Percentiles rank a stretch among this genome's conserved stretches.
Conservation (phyloP, 2,113 vertebrate species). For the Podocnemis expansa region DNA sequence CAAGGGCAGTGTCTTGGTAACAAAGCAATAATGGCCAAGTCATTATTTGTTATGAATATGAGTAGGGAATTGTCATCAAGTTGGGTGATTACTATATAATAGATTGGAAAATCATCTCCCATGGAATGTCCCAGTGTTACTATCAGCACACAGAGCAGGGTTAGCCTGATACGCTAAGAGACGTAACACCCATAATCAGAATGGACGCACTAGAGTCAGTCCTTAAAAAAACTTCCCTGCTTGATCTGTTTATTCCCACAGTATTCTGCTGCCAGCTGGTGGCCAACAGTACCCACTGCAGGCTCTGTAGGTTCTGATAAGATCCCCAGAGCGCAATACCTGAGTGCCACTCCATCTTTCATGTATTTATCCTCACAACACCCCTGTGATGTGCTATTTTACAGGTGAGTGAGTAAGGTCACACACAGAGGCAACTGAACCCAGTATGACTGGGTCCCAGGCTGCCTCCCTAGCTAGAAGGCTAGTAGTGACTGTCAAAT, state of each 20-base stretch:
- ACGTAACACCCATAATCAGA: neutral
- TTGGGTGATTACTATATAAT: neutral
- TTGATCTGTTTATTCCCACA: neutral
- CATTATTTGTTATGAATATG: neutral
- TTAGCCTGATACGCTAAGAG: neutral
- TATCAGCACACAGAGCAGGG: neutral
- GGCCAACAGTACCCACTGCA: neutral
- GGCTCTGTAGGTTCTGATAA: neutral
- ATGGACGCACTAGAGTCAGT: neutral
- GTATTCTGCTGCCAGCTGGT: neutral
- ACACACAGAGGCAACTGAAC: neutral
- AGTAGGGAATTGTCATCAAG: neutral
- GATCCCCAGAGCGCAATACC: neutral
- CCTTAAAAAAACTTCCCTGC: no score
- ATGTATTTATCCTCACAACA: neutral
- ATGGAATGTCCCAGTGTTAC: rapidly evolving
- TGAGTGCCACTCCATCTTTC: neutral
- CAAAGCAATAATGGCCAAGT: neutral
- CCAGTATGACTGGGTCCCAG: rapidly evolving
- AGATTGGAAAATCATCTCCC: neutral
- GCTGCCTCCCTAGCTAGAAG: neutral
- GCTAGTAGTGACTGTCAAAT: neutral
- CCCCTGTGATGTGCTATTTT: neutral
- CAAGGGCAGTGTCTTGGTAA: neutral
- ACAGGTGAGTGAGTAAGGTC: neutral